Conservation (phyloP, 2,113 vertebrate species). For the Strix uralensis region DNA sequence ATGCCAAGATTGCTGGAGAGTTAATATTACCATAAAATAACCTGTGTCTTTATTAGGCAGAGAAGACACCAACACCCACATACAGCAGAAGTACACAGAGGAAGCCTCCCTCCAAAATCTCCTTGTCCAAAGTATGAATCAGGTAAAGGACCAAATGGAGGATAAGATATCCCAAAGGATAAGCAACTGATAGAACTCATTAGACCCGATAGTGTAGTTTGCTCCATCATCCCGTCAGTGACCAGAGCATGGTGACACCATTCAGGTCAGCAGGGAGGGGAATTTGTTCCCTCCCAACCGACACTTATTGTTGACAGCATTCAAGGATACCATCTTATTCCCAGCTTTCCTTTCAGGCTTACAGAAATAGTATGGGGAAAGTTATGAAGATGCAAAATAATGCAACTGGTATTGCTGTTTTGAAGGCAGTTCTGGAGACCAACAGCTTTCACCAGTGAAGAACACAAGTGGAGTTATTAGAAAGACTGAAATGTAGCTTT, state of each 20-base stretch:
- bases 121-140: neutral
- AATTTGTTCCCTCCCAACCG: neutral
- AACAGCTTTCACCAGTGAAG: neutral
- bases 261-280: neutral
- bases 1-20: neutral
- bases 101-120: neutral
- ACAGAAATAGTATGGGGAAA: neutral
- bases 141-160: neutral
- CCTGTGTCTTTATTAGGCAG: neutral
- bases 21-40: neutral
- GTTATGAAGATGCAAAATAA: neutral
- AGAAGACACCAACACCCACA: neutral
- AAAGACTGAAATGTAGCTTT: neutral
- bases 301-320: neutral
- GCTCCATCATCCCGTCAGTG: neutral
- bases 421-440: neutral
- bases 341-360: neutral
- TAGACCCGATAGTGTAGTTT: neutral
- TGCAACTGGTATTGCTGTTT: neutral
- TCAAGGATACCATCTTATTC: neutral
- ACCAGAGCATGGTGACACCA: neutral
- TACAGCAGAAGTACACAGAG: neutral
- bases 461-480: neutral
- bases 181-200: neutral
- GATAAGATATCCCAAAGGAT: neutral